Percentiles rank a stretch among this genome's conserved stretches.
Evolutionary conservation across 2,113 vertebrate genomes (phyloP).

Genomic region (Bombycilla garrulus): DNA sequence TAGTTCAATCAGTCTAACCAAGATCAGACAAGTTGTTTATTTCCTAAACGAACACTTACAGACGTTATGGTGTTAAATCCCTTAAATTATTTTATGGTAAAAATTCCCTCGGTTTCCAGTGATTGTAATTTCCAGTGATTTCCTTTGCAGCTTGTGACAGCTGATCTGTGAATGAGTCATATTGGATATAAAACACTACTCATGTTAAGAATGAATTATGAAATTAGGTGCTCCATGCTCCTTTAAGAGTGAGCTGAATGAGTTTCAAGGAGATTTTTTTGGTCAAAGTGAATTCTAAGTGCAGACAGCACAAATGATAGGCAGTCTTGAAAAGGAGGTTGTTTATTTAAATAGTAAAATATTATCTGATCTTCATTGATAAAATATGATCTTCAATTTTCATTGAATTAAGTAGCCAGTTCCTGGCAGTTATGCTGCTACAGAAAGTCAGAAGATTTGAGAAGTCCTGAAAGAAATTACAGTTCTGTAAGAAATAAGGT

Average conservation of each 20-base stretch:
- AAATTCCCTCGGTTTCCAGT: neutral
- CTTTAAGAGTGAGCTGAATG: neutral
- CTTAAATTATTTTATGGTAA: neutral
- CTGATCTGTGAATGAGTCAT: neutral
- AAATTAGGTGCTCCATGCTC: neutral
- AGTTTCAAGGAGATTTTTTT: constrained; percentile 18
- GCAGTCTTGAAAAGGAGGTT: neutral
- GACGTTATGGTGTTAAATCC: neutral
- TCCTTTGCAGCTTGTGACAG: constrained; percentile 1
- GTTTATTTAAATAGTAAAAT: neutral
- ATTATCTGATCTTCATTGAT: neutral
- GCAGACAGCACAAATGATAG: neutral
- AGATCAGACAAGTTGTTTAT: neutral
- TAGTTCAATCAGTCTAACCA: neutral
- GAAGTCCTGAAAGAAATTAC: neutral
- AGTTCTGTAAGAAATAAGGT: neutral
- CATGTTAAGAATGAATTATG: neutral
- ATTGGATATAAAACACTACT: neutral
- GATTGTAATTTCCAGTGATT: too few relatives aligned
- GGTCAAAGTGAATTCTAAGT: neutral
- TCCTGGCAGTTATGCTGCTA: neutral
- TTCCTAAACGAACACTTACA: neutral
- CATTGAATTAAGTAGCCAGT: neutral
- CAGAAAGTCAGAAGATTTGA: neutral
- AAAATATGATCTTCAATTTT: neutral